Conservation (phyloP, 1,140 invertebrate genomes). For the Lepidotrigona ventralis region DNA sequence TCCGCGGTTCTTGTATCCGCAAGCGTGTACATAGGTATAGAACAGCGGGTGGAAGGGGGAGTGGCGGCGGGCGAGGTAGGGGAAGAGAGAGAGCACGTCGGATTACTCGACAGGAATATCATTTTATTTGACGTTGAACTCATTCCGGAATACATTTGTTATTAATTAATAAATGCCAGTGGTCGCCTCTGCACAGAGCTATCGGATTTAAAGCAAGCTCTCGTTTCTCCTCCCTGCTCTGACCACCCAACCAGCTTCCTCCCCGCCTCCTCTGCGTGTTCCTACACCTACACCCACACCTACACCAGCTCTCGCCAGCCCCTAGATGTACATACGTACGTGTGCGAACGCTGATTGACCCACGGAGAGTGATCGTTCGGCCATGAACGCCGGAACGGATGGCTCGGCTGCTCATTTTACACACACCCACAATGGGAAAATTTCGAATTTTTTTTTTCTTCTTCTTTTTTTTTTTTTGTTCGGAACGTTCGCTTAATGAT, state of each 20-base stretch:
- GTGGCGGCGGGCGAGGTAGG: too few relatives aligned
- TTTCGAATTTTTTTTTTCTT: conserved; percentile 46
- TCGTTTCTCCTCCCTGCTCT: conserved; percentile 3
- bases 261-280: not conserved
- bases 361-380: conserved; percentile 56
- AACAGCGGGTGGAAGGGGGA: too few relatives aligned
- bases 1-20: conserved; percentile 22
- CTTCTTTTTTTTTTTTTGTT: not conserved
- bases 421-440: conserved; percentile 52
- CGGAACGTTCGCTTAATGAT: too few relatives aligned
- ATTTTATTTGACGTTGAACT: conserved; percentile 75
- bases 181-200: conserved; percentile 53
- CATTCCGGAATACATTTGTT: conserved; percentile 73
- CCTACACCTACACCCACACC: not conserved
- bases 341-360: conserved; percentile 66
- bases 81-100: conserved; percentile 7
- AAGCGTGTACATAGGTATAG: not conserved
- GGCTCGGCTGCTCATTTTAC: conserved; percentile 57
- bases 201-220: conserved; percentile 70
- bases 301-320: not conserved
- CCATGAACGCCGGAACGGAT: conserved; percentile 51
- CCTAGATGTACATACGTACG: not conserved
- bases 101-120: conserved; percentile 70
- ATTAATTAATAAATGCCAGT: conserved; percentile 74
- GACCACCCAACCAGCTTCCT: not conserved